These are phyloP conservation scores for Torymus texanus DNA, from an alignment of 2,888 invertebrate species.

Conservation along the genomic window DNA sequence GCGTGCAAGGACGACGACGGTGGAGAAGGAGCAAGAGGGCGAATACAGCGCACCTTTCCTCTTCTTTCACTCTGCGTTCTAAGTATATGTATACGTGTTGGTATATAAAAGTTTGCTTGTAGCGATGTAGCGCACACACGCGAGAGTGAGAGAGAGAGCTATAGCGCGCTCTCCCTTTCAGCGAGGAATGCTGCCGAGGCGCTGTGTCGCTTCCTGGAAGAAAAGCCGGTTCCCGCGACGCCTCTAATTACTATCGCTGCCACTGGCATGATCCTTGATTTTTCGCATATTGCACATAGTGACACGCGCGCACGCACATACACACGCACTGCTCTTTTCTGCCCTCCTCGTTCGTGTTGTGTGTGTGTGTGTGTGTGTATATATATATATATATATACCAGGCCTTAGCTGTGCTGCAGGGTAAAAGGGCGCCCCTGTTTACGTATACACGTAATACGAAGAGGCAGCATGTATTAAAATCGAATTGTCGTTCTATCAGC, in stretches of 20 bases:
- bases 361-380: too few relatives aligned
- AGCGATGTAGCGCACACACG: background rate
- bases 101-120: background rate
- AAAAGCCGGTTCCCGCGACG: slow-evolving; percentile 6
- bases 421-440: too few relatives aligned
- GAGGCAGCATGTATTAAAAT: too few relatives aligned
- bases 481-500: too few relatives aligned
- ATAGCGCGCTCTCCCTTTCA: slow-evolving; percentile 30
- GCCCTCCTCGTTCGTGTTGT: background rate
- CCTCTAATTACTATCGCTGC: background rate
- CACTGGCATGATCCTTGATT: slow-evolving; percentile 15
- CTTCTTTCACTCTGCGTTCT: too few relatives aligned
- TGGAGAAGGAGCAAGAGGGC: too few relatives aligned
- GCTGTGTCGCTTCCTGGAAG: background rate
- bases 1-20: too few relatives aligned
- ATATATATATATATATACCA: background rate
- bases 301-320: background rate
- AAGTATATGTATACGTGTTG: too few relatives aligned
- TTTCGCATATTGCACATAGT: too few relatives aligned
- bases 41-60: too few relatives aligned
- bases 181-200: slow-evolving; percentile 12
- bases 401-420: too few relatives aligned
- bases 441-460: too few relatives aligned
- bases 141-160: slow-evolving; percentile 6
- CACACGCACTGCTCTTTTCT: background rate